Percentiles rank a stretch among this genome's conserved stretches.
Evolutionary conservation across 2,888 invertebrate species (phyloP).

Genomic region (Strigamia crassipes): DNA sequence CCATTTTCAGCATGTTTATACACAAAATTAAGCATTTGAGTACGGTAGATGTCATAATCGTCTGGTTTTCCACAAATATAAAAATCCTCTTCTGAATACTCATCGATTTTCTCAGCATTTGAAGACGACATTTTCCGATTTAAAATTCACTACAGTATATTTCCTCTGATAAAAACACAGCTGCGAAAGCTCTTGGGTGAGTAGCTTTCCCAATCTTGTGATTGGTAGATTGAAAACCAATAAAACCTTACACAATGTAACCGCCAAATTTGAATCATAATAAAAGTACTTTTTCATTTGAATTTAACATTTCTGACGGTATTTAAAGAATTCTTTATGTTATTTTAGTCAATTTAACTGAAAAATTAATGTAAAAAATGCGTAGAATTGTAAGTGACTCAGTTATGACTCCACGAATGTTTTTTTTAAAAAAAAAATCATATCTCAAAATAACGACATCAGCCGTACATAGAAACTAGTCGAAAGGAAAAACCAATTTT

Average conservation of each 20-base stretch:
- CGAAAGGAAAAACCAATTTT: too few species aligned
- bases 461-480: too few species aligned
- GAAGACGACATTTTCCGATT: not conserved
- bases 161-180: not conserved
- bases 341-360: too few species aligned
- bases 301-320: too few species aligned
- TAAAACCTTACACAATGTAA: not conserved
- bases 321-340: too few species aligned
- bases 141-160: not conserved
- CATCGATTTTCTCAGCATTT: not conserved
- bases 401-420: too few species aligned
- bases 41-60: slow-evolving; percentile 75
- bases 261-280: not conserved
- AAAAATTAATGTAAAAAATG: too few species aligned
- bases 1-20: slow-evolving; percentile 70
- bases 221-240: not conserved
- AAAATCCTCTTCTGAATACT: slow-evolving; percentile 19
- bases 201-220: not conserved
- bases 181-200: not conserved
- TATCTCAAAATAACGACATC: too few species aligned
- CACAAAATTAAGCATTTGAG: slow-evolving; percentile 74
- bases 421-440: too few species aligned
- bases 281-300: not conserved
- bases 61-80: slow-evolving; percentile 62
- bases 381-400: too few species aligned